Evolutionary conservation across 37 sponge, comb jelly and placozoan genomes (phyloP), one percentile per base, ranked within the genome.

Genomic region (Amphimedon queenslandica): DNA sequence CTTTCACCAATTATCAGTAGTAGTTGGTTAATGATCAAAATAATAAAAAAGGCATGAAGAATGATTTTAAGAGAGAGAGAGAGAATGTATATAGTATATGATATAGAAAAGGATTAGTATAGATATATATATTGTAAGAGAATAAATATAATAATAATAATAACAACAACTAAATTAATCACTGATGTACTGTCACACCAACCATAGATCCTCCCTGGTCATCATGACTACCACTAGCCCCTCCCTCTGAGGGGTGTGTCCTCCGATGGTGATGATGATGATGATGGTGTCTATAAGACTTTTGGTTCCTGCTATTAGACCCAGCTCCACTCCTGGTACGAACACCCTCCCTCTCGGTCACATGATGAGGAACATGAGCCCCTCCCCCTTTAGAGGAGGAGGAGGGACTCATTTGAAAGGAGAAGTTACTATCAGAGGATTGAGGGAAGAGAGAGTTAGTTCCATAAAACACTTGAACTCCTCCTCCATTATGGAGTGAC

Each of bases 371-470:
- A 0, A 27, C 37, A 34, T 31, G 39, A 34, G 27, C 27, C 27
- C 27, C 35, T 35, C 27, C 25, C 25, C 37, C 27, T 27, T 39
- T 4, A 36, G 69, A 31, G 69, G 30, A 36, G 4, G 69, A 39
- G 37, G 33, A 36, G 4, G 69, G 69, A 34, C 37, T 39, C 73
- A 75, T 34, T 82, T 82, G 58, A 82, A 82, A 57, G 61, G 69
- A 36, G 74, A 82, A 37, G 58, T 67, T 40, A 74, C 76, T 28
- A 68, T 53, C 53, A 1, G 65, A 29, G 5, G 10, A 18, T 31
- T 82, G 76, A 47, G 67, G 39, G 72, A 82, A 82, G 11, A 82
- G 55, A 38, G 41, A 58, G 37, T 47, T 82, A 30, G 82, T 82
- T 39, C 82, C 82, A 40, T 55, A 82, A 38, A 82, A 82, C 28